These are phyloP conservation scores for Lordiphosa mommai DNA, from an alignment of 1,140 invertebrate genomes.

Conservation along the genomic window DNA sequence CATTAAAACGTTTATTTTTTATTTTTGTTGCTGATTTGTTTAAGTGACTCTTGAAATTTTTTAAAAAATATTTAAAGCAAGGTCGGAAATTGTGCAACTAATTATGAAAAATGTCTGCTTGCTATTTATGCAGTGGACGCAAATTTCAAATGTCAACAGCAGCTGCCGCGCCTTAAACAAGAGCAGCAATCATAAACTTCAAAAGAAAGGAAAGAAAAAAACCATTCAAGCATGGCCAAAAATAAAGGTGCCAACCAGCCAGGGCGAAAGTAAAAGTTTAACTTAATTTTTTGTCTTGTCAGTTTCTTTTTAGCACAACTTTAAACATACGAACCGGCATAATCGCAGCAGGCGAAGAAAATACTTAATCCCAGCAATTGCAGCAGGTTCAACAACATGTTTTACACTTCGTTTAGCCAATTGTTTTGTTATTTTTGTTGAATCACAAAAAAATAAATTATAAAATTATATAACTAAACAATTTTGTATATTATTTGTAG, in stretches of 20 bases:
- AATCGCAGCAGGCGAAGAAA: slow-evolving; percentile 38
- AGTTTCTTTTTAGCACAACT: slow-evolving; percentile 54
- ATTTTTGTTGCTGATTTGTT: background rate
- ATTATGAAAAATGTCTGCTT: slow-evolving; percentile 32
- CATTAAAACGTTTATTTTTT: background rate
- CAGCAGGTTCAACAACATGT: slow-evolving; percentile 36
- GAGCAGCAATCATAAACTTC: slow-evolving; percentile 10
- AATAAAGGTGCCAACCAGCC: slow-evolving; percentile 40
- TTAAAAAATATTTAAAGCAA: slow-evolving; percentile 46
- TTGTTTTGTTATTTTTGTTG: slow-evolving; percentile 1
- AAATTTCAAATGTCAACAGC: slow-evolving; percentile 52
- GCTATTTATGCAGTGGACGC: slow-evolving; percentile 34
- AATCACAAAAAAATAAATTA: slow-evolving; percentile 13
- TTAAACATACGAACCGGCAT: slow-evolving; percentile 59
- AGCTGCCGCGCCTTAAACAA: slow-evolving; percentile 14
- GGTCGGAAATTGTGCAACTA: slow-evolving; percentile 59
- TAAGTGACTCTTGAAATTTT: slow-evolving; percentile 3
- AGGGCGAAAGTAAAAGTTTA: slow-evolving; percentile 72
- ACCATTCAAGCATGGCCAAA: slow-evolving; percentile 31
- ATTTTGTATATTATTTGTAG: slow-evolving; percentile 8
- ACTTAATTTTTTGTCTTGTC: slow-evolving; percentile 4
- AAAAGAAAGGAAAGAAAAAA: slow-evolving; percentile 50
- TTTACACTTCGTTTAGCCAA: slow-evolving; percentile 6
- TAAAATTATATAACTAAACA: slow-evolving; percentile 19
- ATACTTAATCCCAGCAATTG: slow-evolving; percentile 34